A percentile compares a stretch with the other conserved stretches of the same genome.
phyloP scores from a whole-genome alignment of 2,888 invertebrate genomes.

The Lasioglossum pauxillum region DNA sequence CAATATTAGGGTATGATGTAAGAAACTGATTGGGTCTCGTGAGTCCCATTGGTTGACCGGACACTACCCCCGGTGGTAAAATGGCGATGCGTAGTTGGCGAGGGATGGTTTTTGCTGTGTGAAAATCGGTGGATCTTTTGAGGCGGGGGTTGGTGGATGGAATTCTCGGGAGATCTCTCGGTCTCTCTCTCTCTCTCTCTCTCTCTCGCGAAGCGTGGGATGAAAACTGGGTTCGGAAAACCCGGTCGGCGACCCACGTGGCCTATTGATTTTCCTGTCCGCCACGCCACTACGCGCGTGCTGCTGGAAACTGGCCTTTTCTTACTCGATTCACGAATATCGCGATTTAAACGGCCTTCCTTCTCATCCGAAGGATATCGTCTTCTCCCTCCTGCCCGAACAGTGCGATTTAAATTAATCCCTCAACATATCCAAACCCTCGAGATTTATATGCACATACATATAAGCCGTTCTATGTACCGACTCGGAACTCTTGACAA shows the following conservation, averaged over 20 bases:
- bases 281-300: conserved; percentile 58
- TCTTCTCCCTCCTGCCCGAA: neutral
- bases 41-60: neutral
- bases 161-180: conserved; percentile 8
- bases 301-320: conserved; percentile 61
- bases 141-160: neutral
- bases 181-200: neutral
- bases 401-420: neutral
- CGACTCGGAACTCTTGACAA: neutral
- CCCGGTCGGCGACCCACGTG: conserved; percentile 79
- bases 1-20: neutral
- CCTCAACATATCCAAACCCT: neutral
- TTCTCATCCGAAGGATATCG: neutral
- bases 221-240: conserved; percentile 70
- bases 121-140: neutral
- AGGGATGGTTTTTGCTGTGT: neutral
- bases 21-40: neutral
- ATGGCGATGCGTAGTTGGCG: neutral
- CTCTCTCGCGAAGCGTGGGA: neutral
- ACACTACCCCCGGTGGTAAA: neutral
- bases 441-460: neutral
- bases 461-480: no score
- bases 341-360: neutral
- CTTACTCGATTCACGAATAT: conserved; percentile 31
- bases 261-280: conserved; percentile 81